Conservation (phyloP, 1,140 invertebrate genomes). For the Trachelipus rathkii region DNA sequence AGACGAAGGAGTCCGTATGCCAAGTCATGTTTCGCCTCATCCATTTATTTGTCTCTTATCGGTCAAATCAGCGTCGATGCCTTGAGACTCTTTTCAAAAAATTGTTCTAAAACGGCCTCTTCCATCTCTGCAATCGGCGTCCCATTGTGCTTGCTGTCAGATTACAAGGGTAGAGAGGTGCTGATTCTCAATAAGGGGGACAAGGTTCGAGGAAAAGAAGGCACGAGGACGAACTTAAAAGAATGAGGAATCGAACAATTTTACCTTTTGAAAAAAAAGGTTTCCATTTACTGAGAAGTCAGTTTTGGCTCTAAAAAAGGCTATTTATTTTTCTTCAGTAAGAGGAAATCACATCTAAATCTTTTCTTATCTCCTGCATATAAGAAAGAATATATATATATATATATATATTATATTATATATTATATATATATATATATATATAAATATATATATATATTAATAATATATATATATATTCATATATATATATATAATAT, state of each 20-base stretch:
- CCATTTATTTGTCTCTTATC: conserved; percentile 13
- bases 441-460: conserved; percentile 11
- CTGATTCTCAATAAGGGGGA: not conserved
- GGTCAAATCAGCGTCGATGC: not conserved
- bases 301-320: not conserved
- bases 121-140: not conserved
- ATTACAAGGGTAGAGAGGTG: conserved; percentile 1
- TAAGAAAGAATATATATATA: not conserved
- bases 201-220: not conserved
- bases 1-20: not conserved
- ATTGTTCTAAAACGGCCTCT: not conserved
- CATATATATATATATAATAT: conserved; percentile 12
- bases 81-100: not conserved
- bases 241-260: too few relatives aligned
- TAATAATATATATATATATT: not conserved
- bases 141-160: not conserved
- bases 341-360: not conserved
- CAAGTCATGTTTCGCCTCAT: conserved; percentile 7
- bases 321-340: not conserved
- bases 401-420: conserved; percentile 15
- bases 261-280: not conserved
- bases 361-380: not conserved
- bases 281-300: not conserved
- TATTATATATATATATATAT: conserved; percentile 15
- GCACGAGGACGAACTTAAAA: not conserved